Evolutionary conservation across 2,888 invertebrate genomes (phyloP).

Genomic region (Pyrgus malvae): DNA sequence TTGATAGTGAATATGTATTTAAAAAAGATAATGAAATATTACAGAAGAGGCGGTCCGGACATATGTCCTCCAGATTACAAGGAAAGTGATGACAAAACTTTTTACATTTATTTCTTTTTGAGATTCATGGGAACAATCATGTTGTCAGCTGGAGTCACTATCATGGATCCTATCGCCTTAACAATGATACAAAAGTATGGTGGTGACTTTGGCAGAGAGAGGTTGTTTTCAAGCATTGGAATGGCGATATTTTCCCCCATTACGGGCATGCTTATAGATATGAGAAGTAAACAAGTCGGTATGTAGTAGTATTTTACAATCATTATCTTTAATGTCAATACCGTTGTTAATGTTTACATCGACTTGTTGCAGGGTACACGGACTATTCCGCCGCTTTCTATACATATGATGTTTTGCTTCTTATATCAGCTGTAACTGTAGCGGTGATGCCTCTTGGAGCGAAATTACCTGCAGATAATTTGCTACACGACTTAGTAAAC

Average conservation of each 20-base stretch:
- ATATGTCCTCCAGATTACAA: constrained; percentile 91
- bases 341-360: constrained; percentile 54
- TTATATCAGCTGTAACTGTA: constrained; percentile 88
- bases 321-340: constrained; percentile 73
- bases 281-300: constrained; percentile 83
- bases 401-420: constrained; percentile 87
- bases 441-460: constrained; percentile 90
- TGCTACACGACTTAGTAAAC: constrained; percentile 87
- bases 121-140: constrained; percentile 91
- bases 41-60: constrained; percentile 86
- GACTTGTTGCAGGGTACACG: constrained; percentile 84
- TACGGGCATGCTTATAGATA: constrained; percentile 90
- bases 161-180: constrained; percentile 93
- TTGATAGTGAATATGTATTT: too few species aligned
- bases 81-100: constrained; percentile 88
- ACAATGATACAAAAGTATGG: constrained; percentile 92
- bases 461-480: constrained; percentile 89
- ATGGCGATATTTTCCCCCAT: constrained; percentile 92
- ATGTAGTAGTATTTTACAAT: constrained; percentile 60
- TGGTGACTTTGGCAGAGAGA: constrained; percentile 90
- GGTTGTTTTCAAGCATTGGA: constrained; percentile 90
- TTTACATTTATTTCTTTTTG: constrained; percentile 91
- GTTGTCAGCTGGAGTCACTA: constrained; percentile 91
- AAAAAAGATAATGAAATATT: constrained; percentile 40
- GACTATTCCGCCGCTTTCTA: constrained; percentile 95